Base-by-base conservation (phyloP, 1,140 invertebrate species). In the Kradibia gibbosae region DNA sequence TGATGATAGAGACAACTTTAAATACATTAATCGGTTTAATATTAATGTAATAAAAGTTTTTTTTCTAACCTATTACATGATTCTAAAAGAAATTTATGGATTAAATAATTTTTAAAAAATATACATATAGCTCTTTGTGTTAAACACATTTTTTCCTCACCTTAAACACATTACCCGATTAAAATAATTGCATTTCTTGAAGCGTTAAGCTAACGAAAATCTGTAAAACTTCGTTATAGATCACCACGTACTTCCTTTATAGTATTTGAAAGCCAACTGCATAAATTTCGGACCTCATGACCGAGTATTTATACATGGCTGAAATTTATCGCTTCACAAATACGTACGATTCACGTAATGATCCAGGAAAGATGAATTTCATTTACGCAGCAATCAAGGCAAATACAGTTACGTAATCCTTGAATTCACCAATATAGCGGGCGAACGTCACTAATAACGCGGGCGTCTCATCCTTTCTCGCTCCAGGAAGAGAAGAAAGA, bases 251-350 rank as follows among this genome's bases (percentile, higher is more conserved):
- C 48, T 75, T 70, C 50, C 34, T 62, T 45, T 15, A 13, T 53
- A 73, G n/a, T 31, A 25, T 25, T 53, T 53, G 62, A 36, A 22
- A 31, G 28, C 20, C 10, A 28, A 81, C 80, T 77, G 73, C 5
- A n/a, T n/a, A 42, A 65, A 1, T 42, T 71, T 25, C 0, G 25
- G 17, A 5, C 15, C 3, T 28, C 8, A 4, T 5, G 60, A 28
- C 45, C 57, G 34, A n/a, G 8, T 81, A 81, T 77, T 81, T 81
- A 81, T 81, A 81, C 73, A 65, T 48, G 73, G 73, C 73, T 81
- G 31, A 81, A 81, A 70, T 39, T 55, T 45, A 74, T 50, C 39
- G 60, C 45, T 50, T 48, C 57, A 39, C 50, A 74, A 80, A 80
- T 15, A 31, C 31, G 53, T 25, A 42, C 15, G 39, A 25, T 34